These are phyloP conservation scores for Setophaga kirtlandii DNA, from an alignment of 2,113 vertebrate species.

Conservation along the genomic window DNA sequence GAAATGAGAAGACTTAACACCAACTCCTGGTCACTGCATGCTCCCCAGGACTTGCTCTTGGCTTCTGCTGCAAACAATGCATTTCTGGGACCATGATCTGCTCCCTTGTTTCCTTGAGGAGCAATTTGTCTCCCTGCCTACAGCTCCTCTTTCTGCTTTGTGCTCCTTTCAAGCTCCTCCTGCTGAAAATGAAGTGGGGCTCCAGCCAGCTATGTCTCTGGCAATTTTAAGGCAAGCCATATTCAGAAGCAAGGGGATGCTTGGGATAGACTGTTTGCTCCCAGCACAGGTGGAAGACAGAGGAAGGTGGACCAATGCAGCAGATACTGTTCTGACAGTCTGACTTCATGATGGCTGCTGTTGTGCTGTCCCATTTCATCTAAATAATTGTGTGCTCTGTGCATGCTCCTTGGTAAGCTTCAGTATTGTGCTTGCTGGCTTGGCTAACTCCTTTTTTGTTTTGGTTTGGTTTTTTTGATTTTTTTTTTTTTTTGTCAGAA, in stretches of 20 bases:
- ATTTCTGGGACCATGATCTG: not conserved
- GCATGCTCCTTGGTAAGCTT: not conserved
- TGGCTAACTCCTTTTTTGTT: not conserved
- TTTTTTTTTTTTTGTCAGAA: not conserved
- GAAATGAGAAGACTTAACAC: not conserved
- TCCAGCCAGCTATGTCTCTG: not conserved
- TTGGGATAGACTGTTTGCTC: not conserved
- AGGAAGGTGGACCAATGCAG: accelerated
- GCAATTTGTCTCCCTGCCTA: not conserved
- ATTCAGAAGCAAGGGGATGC: not conserved
- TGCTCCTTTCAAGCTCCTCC: not conserved
- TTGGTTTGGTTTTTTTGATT: not conserved
- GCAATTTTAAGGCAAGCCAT: not conserved
- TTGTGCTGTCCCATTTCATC: not conserved
- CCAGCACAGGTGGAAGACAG: accelerated
- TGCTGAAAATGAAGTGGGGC: not conserved
- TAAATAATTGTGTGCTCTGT: not conserved
- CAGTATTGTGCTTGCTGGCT: not conserved
- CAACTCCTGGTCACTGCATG: not conserved
- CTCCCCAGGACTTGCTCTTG: not conserved
- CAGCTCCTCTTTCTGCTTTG: not conserved
- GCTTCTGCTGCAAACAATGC: not conserved
- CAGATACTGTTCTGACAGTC: not conserved
- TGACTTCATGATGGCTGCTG: not conserved
- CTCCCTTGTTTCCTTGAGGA: not conserved